phyloP scores from a whole-genome alignment of 1,140 invertebrate species.

The Hormaphis cornu region DNA sequence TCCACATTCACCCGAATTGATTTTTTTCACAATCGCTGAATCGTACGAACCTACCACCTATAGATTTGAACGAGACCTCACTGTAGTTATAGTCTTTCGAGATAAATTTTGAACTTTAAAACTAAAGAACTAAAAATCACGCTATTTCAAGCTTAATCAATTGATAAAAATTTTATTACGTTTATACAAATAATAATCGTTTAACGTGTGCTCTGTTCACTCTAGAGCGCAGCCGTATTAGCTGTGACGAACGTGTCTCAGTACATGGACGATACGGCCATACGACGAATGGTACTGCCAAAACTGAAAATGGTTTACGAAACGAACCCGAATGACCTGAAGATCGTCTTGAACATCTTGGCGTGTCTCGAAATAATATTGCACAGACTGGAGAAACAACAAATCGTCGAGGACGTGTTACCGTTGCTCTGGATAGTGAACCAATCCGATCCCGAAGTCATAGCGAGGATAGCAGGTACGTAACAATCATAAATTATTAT shows the following conservation, averaged over 20 bases:
- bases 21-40: too few species aligned
- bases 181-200: neutral
- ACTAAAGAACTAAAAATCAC: too few species aligned
- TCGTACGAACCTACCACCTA: too few species aligned
- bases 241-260: constrained; percentile 78
- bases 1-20: too few species aligned
- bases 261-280: constrained; percentile 71
- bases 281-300: constrained; percentile 72
- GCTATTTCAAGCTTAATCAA: too few species aligned
- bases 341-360: constrained; percentile 65
- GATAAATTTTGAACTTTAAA: too few species aligned
- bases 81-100: too few species aligned
- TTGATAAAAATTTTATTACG: too few species aligned
- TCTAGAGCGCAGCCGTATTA: constrained; percentile 76
- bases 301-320: constrained; percentile 82
- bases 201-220: neutral
- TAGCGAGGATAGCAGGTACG: constrained; percentile 73
- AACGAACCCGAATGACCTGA: constrained; percentile 68
- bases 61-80: too few species aligned
- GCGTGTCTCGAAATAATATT: constrained; percentile 68
- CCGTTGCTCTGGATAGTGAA: constrained; percentile 80
- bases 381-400: constrained; percentile 71
- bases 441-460: constrained; percentile 73
- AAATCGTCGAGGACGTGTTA: constrained; percentile 85
- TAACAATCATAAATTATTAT: constrained; percentile 38